phyloP scores from a whole-genome alignment of 2,797 vertebrate species.

The Vireo griseus region DNA sequence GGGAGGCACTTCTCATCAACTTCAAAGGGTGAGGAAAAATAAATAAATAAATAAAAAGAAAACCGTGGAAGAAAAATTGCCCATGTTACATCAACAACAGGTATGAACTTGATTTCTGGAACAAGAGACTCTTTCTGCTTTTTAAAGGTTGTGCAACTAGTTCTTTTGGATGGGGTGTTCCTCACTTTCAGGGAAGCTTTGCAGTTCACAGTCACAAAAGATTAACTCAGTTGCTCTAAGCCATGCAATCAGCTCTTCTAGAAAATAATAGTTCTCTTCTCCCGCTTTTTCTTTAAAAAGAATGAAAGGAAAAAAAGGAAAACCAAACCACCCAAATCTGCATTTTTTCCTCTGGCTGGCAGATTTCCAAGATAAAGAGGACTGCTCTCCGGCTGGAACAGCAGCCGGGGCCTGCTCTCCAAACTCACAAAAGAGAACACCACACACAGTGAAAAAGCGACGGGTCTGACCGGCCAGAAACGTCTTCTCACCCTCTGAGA shows the following conservation, averaged over 20 bases:
- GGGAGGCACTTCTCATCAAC: background rate
- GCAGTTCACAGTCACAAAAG: conserved; percentile 47
- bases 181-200: conserved; percentile 40
- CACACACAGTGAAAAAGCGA: background rate
- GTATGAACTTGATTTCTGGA: conserved; percentile 70
- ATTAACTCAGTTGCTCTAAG: background rate
- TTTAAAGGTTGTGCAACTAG: conserved; percentile 69
- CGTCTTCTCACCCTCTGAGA: background rate
- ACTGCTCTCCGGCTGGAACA: conserved; percentile 25
- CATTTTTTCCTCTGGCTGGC: conserved; percentile 8
- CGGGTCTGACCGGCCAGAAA: background rate
- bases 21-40: background rate
- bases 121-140: conserved; percentile 22
- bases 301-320: background rate
- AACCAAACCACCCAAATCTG: background rate
- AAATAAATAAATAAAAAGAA: background rate
- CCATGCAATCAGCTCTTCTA: background rate
- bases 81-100: conserved; percentile 64
- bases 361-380: conserved; percentile 55
- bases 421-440: conserved; percentile 19
- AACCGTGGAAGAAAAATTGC: background rate
- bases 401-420: conserved; percentile 28
- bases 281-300: background rate
- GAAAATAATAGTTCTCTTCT: background rate
- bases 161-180: conserved; percentile 57